phyloP scores from a whole-genome alignment of 2,797 vertebrate genomes.

The Sternarchorhynchus goeldii region DNA sequence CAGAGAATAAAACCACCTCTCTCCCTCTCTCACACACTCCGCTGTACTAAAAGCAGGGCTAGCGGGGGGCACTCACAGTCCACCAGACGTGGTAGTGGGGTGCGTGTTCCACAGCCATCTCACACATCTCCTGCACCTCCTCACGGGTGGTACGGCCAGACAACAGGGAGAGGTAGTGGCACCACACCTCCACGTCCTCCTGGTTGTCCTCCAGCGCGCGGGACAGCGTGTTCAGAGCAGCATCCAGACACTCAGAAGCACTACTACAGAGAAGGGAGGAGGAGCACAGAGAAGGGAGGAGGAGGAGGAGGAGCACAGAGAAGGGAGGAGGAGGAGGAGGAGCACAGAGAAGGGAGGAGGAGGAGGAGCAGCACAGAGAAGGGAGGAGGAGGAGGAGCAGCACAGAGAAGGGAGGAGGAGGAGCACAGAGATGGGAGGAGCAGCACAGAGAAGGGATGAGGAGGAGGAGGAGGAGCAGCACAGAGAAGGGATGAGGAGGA shows the following conservation, averaged over 20 bases:
- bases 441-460: neutral
- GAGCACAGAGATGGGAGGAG: neutral
- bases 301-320: neutral
- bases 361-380: too few relatives aligned
- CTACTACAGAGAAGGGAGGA: conserved; percentile 70
- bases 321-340: too few relatives aligned
- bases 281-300: neutral
- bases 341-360: too few relatives aligned
- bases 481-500: neutral
- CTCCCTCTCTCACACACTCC: too few relatives aligned
- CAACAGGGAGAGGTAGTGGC: conserved; percentile 92
- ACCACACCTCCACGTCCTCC: conserved; percentile 92
- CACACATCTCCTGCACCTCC: conserved; percentile 97
- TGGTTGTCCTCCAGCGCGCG: conserved; percentile 94
- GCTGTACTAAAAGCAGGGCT: too few relatives aligned
- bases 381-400: neutral
- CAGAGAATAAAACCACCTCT: neutral
- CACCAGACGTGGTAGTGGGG: conserved; percentile 88
- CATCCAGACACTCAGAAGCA: conserved; percentile 86
- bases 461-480: too few relatives aligned
- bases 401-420: neutral
- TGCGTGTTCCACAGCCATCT: conserved; percentile 95
- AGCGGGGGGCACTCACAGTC: conserved; percentile 80
- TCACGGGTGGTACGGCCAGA: conserved; percentile 85
- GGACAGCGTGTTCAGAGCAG: conserved; percentile 91